phyloP scores from a whole-genome alignment of 2,113 vertebrate genomes.

The Furnarius figulus region DNA sequence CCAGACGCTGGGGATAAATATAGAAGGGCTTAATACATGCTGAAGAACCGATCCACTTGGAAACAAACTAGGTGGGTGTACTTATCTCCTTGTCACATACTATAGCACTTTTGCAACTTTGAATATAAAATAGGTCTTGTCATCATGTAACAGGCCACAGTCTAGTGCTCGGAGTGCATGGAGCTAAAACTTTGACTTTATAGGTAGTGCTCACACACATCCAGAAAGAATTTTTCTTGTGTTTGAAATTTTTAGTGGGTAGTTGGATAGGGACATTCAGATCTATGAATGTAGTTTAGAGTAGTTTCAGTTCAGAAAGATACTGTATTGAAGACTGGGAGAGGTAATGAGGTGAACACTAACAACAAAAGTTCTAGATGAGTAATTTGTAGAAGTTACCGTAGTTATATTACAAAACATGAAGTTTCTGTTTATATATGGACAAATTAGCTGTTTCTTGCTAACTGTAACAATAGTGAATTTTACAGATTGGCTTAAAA shows the following conservation, averaged over 20 bases:
- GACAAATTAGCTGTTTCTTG: conserved; percentile 41
- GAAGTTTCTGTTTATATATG: conserved; percentile 55
- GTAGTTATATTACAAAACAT: conserved; percentile 61
- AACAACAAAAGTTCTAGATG: conserved; percentile 39
- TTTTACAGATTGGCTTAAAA: conserved; percentile 37
- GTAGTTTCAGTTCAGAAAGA: conserved; percentile 2
- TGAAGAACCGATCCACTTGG: conserved; percentile 56
- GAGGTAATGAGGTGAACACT: conserved; percentile 29
- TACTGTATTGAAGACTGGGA: background rate
- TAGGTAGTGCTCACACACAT: background rate
- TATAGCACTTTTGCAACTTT: conserved; percentile 47
- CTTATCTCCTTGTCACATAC: conserved; percentile 66
- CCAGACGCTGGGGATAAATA: conserved; percentile 68
- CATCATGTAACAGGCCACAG: background rate
- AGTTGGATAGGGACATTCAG: background rate
- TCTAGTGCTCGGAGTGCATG: background rate
- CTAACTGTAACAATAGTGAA: background rate
- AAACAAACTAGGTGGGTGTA: conserved; percentile 64
- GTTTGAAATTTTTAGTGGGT: background rate
- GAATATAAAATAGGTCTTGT: conserved; percentile 64
- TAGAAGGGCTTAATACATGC: conserved; percentile 71
- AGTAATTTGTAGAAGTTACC: conserved; percentile 57
- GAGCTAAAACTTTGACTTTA: background rate
- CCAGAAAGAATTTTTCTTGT: background rate
- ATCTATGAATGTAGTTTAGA: background rate